Conservation (phyloP, 2,113 vertebrate species). For the Propithecus coquereli region DNA sequence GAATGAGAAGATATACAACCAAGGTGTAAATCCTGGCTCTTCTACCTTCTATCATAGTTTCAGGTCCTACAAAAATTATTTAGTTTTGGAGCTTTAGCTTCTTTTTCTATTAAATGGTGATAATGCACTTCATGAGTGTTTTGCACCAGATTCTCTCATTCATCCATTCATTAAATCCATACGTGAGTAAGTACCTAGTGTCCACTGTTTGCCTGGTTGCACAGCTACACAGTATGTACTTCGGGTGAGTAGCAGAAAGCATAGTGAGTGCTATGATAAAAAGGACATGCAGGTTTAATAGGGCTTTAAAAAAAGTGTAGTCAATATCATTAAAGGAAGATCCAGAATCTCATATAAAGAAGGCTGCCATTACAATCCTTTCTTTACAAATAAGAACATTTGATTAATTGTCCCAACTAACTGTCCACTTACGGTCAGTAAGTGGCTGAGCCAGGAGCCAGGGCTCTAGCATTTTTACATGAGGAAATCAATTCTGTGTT, state of each 20-base stretch:
- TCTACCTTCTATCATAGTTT: neutral
- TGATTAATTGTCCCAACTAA: neutral
- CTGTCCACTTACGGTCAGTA: neutral
- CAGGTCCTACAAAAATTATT: neutral
- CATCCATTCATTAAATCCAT: neutral
- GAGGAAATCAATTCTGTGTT: neutral
- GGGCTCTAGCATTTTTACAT: neutral
- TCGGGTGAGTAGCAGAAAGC: neutral
- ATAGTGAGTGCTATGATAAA: neutral
- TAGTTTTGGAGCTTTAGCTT: neutral
- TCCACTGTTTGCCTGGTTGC: neutral
- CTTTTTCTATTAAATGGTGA: neutral
- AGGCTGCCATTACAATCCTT: neutral
- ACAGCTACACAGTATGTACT: neutral
- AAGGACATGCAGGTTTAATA: neutral
- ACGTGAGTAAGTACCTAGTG: neutral
- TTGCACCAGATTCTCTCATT: neutral
- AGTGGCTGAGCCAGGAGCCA: neutral
- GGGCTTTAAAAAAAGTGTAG: neutral
- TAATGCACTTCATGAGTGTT: neutral
- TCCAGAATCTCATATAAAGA: neutral
- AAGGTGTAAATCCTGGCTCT: neutral
- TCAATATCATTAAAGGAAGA: neutral
- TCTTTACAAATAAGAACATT: neutral
- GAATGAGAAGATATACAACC: neutral